Conservation (phyloP, 2,797 vertebrate species). For the Sebastes alutus region DNA sequence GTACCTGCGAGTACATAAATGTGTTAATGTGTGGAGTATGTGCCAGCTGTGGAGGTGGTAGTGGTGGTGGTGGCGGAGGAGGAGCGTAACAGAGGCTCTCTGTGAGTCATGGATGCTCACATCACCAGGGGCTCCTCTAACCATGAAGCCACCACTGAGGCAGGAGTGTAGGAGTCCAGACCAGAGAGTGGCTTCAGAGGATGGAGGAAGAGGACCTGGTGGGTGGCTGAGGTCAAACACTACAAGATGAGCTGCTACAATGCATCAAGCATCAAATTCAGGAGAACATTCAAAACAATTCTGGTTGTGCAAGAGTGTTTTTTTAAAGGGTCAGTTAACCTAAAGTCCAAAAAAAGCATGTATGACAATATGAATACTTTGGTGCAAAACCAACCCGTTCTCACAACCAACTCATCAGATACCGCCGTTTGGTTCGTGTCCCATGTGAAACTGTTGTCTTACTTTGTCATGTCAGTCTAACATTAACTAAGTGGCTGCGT, state of each 20-base stretch:
- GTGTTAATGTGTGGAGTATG: conserved; percentile 9
- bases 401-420: too few relatives aligned
- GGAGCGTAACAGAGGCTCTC: conserved; percentile 23
- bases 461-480: too few relatives aligned
- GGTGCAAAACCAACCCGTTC: too few relatives aligned
- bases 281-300: neutral
- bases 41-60: conserved; percentile 50
- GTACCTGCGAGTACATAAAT: neutral
- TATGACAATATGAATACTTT: neutral
- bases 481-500: too few relatives aligned
- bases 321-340: neutral
- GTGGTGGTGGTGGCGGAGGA: conserved; percentile 33
- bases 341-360: neutral
- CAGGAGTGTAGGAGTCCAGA: conserved; percentile 59
- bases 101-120: conserved; percentile 65
- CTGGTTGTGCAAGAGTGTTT: neutral
- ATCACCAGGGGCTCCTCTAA: conserved; percentile 43
- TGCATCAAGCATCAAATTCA: neutral
- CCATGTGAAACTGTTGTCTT: too few relatives aligned
- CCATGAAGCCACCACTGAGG: conserved; percentile 43
- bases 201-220: conserved; percentile 25
- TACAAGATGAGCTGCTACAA: neutral
- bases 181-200: conserved; percentile 43
- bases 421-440: too few relatives aligned
- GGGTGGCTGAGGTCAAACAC: conserved; percentile 33